Evolutionary conservation across 2,888 invertebrate species (phyloP), one percentile per base, ranked within the genome.

Genomic region (Drosophila multiciliata): DNA sequence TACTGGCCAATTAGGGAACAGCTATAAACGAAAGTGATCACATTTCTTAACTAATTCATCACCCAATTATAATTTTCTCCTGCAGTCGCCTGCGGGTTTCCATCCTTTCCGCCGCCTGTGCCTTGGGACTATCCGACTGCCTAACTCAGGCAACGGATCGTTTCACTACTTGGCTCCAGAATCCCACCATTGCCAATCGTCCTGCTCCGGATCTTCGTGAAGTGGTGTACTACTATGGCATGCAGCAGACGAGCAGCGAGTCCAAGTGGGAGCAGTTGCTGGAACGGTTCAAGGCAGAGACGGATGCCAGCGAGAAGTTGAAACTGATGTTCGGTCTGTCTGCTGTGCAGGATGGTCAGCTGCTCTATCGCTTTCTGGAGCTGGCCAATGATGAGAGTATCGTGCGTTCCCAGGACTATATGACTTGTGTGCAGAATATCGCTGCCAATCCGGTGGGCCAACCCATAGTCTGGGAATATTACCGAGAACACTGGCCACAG

Each of bases 391-490:
- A 97, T 83, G 96, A 96, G 84, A 94, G 93, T 0, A 94, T 96
- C 80, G 95, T 98, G 0, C 95, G 97, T 23, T 94, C 95, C 15
- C 98, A 98, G 92, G 98, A 98, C 92, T 97, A 97, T 90, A 95
- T 97, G 80, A 94, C 93, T 0, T 95, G 97, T 38, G 87, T 98
- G 0, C 91, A 92, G 1, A 93, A 94, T 60, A 95, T 98, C 57
- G 94, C 96, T 0, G 87, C 82, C 0, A 98, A 98, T 93, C 96
- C 96, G 0, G 93, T 95, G 0, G 98, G 97, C 17, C 94, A 95
- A 0, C 92, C 94, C 0, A 91, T 97, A 0, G 96, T 97, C 0
- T 98, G 98, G 98, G 95, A 96, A 83, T 96, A 96, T 93, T 95
- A 97, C 8, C 95, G 97, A 17, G 93, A 95, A 29, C 95, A 97